These are phyloP conservation scores for Umimayanthus chanpuru DNA, from an alignment of 92 coral and sea anemone species.

Conservation along the genomic window DNA sequence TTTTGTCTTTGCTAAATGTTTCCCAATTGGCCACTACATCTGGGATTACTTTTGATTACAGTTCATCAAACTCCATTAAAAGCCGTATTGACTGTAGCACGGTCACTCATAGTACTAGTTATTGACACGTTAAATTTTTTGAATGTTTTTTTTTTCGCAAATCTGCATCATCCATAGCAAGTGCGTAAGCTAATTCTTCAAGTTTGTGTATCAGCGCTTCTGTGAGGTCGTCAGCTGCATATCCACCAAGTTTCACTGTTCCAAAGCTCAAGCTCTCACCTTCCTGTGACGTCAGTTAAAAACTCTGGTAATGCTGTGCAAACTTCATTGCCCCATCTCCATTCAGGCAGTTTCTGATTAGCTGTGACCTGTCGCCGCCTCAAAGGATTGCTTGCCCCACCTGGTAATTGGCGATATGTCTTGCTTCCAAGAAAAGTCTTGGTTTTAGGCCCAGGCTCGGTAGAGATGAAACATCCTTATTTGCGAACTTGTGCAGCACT, in stretches of 20 bases:
- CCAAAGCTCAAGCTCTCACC: neutral
- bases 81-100: neutral
- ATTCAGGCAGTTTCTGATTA: conserved; percentile 25
- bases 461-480: conserved; percentile 12
- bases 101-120: conserved; percentile 1
- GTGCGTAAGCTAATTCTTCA: neutral
- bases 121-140: neutral
- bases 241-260: neutral
- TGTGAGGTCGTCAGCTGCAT: conserved; percentile 19
- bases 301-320: conserved; percentile 35
- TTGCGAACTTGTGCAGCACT: conserved; percentile 21
- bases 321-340: conserved; percentile 30
- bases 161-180: conserved; percentile 13
- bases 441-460: conserved; percentile 32
- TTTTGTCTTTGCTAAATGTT: too few species aligned
- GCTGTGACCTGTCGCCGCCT: conserved; percentile 31
- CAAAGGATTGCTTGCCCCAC: conserved; percentile 25
- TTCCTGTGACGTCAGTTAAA: conserved; percentile 8
- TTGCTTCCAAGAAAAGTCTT: conserved; percentile 16
- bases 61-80: too few species aligned
- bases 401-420: conserved; percentile 25
- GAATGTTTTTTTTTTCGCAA: neutral
- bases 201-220: neutral
- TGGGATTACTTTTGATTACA: too few species aligned
- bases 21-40: too few species aligned